These are phyloP conservation scores for Crotalus horridus DNA, from an alignment of 2,113 vertebrate genomes.

Conservation along the genomic window DNA sequence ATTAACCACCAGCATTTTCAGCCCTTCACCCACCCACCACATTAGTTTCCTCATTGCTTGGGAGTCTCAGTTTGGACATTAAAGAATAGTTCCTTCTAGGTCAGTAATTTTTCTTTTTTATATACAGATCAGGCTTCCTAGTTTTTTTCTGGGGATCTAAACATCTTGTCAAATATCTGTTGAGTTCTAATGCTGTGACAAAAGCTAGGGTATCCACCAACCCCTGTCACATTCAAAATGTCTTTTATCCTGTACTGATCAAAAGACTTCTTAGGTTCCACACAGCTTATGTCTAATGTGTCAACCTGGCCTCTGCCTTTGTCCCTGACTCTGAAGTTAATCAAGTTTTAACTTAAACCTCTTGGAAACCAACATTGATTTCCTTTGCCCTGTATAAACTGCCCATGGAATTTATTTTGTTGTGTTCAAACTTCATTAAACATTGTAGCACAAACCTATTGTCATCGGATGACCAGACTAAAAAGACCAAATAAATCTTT, in stretches of 20 bases:
- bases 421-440: slow-evolving; percentile 15
- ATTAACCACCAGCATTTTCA: slow-evolving; percentile 1
- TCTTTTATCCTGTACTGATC: slow-evolving; percentile 25
- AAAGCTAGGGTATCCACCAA: slow-evolving; percentile 20
- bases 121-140: background rate
- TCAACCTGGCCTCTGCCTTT: slow-evolving; percentile 29
- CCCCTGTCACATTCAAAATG: background rate
- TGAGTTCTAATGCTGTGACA: slow-evolving; percentile 29
- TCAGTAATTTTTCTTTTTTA: slow-evolving; percentile 10
- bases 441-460: slow-evolving; percentile 17
- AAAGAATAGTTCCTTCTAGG: slow-evolving; percentile 5
- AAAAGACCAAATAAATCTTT: slow-evolving; percentile 24
- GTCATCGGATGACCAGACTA: background rate
- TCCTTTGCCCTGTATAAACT: slow-evolving; percentile 18
- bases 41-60: slow-evolving; percentile 15
- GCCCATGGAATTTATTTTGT: slow-evolving; percentile 18
- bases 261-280: slow-evolving; percentile 29
- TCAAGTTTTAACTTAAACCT: slow-evolving; percentile 30
- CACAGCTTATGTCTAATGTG: slow-evolving; percentile 31
- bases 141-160: slow-evolving; percentile 26
- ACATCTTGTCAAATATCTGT: slow-evolving; percentile 23
- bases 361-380: slow-evolving; percentile 28
- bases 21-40: background rate
- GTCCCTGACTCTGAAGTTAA: slow-evolving; percentile 29
- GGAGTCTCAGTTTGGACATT: slow-evolving; percentile 15